Conservation (phyloP, 2,113 vertebrate species). For the Zapornia atra region DNA sequence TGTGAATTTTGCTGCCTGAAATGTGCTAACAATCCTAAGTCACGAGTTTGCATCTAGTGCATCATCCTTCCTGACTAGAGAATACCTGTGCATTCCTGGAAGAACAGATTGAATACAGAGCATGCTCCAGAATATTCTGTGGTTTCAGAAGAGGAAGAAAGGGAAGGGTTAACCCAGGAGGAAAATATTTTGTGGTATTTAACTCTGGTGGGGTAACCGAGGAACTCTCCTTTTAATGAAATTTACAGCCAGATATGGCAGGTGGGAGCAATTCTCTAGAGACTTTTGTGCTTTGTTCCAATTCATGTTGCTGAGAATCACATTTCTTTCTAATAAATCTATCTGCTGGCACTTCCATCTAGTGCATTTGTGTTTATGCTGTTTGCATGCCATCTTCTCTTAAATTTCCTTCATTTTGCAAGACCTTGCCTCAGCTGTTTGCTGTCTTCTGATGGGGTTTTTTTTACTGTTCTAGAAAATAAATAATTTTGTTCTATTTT, state of each 20-base stretch:
- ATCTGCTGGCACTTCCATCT: rapidly evolving
- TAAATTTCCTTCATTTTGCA: not conserved
- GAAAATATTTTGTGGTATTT: not conserved
- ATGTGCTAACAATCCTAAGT: not conserved
- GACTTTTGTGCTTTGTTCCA: not conserved
- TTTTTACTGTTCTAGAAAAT: not conserved
- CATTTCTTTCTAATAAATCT: not conserved
- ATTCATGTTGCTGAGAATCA: not conserved
- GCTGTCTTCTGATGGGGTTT: not conserved
- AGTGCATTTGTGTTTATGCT: not conserved
- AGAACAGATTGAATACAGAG: not conserved
- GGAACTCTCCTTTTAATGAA: not conserved
- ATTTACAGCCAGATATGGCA: not conserved
- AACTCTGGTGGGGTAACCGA: not conserved
- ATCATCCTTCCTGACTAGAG: not conserved
- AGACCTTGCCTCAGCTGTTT: not conserved
- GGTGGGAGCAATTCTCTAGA: not conserved
- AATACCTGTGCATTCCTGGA: not conserved
- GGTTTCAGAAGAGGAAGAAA: not conserved
- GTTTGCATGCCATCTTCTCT: not conserved
- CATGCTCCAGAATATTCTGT: not conserved
- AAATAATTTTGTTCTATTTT: not conserved
- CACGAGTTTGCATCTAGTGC: rapidly evolving
- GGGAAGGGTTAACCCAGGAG: not conserved
- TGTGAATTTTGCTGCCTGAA: not conserved